Evolutionary conservation across 2,113 vertebrate genomes (phyloP).

Genomic region (Dasypus novemcinctus): DNA sequence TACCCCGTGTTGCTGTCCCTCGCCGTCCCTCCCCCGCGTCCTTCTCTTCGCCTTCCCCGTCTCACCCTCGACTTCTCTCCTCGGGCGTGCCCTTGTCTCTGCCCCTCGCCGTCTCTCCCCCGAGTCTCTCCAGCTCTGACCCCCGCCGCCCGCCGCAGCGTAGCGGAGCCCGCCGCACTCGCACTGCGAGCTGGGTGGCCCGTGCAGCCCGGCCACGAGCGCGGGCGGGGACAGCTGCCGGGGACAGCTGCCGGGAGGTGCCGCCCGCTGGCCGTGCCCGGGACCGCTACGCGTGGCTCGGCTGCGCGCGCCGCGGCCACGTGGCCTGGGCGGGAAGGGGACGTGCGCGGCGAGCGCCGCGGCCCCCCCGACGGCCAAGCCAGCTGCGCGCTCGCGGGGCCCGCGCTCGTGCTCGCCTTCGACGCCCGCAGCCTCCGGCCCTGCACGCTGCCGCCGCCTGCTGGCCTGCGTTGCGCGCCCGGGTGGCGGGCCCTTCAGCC

Average conservation of each 20-base stretch:
- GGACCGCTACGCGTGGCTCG: not conserved
- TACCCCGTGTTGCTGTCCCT: not conserved
- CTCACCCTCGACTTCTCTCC: not conserved
- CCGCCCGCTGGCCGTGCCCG: too few species aligned
- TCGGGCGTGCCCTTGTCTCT: not conserved
- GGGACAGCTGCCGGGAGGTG: too few species aligned
- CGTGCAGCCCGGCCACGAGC: constrained; percentile 22
- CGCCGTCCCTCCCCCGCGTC: too few species aligned
- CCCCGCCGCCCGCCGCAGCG: not conserved
- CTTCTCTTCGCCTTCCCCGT: not conserved
- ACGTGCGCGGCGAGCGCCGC: not conserved
- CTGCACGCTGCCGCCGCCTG: not conserved
- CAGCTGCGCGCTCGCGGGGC: constrained; percentile 42
- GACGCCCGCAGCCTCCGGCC: not conserved
- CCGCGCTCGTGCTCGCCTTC: constrained; percentile 55
- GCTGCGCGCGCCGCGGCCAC: not conserved
- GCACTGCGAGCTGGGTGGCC: constrained; percentile 40
- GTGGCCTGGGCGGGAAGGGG: too few species aligned
- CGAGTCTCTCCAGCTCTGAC: not conserved
- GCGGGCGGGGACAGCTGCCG: not conserved
- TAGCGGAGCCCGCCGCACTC: not conserved
- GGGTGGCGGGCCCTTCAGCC: not conserved
- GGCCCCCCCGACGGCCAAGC: not conserved
- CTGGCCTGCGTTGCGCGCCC: not conserved
- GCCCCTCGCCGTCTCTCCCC: not conserved